These are phyloP conservation scores for Upupa epops DNA, from an alignment of 2,113 vertebrate genomes.

Conservation along the genomic window DNA sequence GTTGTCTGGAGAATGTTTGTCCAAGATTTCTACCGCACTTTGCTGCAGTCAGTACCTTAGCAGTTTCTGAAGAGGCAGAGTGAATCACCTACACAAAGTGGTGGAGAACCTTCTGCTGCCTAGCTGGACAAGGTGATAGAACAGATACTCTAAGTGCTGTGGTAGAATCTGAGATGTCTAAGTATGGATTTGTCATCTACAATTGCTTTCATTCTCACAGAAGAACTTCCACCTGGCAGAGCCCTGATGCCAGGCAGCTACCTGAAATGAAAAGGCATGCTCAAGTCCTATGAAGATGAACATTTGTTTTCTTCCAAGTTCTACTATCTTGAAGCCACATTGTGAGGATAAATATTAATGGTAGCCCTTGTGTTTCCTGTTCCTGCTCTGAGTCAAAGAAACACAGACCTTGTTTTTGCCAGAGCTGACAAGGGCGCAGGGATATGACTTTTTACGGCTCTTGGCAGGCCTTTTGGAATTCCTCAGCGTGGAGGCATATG, in stretches of 20 bases:
- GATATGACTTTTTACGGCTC: constrained; percentile 37
- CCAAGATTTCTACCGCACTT: background rate
- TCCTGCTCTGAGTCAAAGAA: constrained; percentile 6
- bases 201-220: background rate
- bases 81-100: background rate
- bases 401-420: constrained; percentile 53
- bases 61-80: background rate
- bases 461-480: constrained; percentile 56
- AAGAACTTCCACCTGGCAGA: background rate
- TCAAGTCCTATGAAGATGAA: background rate
- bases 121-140: background rate
- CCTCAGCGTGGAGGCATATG: background rate
- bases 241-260: background rate
- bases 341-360: constrained; percentile 27
- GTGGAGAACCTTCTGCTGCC: background rate
- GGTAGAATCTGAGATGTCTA: background rate
- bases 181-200: background rate
- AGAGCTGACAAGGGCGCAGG: background rate
- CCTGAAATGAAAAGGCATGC: background rate
- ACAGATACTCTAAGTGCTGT: background rate
- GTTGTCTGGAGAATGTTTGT: background rate
- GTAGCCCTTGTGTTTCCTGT: constrained; percentile 19
- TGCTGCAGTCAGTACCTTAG: background rate
- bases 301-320: background rate
- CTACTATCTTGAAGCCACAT: background rate